Conservation (phyloP, 2,888 invertebrate species). For the Xanthia icteritia region DNA sequence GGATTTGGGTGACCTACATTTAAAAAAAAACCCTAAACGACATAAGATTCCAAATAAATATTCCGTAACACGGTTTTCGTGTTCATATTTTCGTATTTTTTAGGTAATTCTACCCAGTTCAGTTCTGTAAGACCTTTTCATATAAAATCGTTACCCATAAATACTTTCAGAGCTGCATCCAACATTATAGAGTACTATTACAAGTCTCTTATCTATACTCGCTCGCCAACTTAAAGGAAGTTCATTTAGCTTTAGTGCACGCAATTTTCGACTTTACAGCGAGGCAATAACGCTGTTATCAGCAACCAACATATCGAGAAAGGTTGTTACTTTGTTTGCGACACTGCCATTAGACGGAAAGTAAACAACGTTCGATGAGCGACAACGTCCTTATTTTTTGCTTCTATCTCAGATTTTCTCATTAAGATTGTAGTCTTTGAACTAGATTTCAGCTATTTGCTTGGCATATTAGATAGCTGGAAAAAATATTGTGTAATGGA, state of each 20-base stretch:
- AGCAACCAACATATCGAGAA: conserved; percentile 25
- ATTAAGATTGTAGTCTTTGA: conserved; percentile 24
- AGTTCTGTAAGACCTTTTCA: background rate
- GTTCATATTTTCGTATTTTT: background rate
- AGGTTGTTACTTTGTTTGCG: conserved; percentile 52
- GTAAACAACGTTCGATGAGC: conserved; percentile 54
- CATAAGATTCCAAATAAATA: background rate
- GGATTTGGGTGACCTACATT: background rate
- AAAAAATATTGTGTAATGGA: background rate
- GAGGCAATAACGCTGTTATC: conserved; percentile 37
- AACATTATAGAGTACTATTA: conserved; percentile 33
- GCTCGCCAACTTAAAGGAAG: conserved; percentile 18
- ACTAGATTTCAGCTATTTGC: conserved; percentile 8
- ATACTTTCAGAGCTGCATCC: conserved; percentile 34
- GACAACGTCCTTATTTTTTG: conserved; percentile 40
- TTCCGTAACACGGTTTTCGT: background rate
- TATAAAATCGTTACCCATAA: conserved; percentile 23
- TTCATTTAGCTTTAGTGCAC: conserved; percentile 25
- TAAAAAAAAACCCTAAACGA: background rate
- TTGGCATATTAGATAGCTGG: background rate
- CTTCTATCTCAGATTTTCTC: conserved; percentile 40
- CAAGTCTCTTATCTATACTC: conserved; percentile 36
- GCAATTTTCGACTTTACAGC: conserved; percentile 40
- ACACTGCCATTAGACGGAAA: conserved; percentile 40
- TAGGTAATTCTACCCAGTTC: background rate